phyloP scores from a whole-genome alignment of 2,113 vertebrate species.

The Psammodynastes pulverulentus region DNA sequence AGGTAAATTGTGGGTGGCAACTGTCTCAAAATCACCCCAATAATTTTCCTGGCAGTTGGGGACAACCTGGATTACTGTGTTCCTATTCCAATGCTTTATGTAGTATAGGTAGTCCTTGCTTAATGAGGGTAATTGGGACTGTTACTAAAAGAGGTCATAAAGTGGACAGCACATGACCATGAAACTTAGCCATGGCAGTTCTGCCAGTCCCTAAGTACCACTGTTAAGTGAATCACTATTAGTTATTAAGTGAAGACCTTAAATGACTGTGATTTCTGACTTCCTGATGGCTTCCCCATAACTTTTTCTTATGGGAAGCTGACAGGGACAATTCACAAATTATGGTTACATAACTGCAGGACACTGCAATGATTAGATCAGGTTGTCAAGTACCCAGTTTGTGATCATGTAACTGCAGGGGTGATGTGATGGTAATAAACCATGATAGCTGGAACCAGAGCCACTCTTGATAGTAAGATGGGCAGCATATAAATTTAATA shows the following conservation, averaged over 20 bases:
- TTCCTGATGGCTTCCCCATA: background rate
- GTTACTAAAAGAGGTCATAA: background rate
- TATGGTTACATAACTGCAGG: background rate
- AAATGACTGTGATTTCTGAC: background rate
- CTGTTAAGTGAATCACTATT: background rate
- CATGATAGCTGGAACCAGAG: background rate
- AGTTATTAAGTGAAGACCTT: background rate
- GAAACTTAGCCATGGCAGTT: background rate
- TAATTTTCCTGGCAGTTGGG: background rate
- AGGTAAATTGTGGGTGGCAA: background rate
- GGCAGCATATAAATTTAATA: background rate
- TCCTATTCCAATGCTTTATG: background rate
- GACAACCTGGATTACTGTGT: background rate
- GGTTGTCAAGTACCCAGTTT: background rate
- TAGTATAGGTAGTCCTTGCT: background rate
- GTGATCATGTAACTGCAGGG: background rate
- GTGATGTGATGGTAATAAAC: background rate
- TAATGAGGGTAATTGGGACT: background rate
- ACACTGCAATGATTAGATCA: background rate
- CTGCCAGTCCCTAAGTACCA: background rate
- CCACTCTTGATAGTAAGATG: background rate
- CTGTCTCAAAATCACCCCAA: background rate
- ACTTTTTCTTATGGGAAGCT: background rate
- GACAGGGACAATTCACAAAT: background rate
- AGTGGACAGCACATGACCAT: background rate